phyloP scores from a whole-genome alignment of 2,113 vertebrate genomes.

The Hippopotamus amphibius region DNA sequence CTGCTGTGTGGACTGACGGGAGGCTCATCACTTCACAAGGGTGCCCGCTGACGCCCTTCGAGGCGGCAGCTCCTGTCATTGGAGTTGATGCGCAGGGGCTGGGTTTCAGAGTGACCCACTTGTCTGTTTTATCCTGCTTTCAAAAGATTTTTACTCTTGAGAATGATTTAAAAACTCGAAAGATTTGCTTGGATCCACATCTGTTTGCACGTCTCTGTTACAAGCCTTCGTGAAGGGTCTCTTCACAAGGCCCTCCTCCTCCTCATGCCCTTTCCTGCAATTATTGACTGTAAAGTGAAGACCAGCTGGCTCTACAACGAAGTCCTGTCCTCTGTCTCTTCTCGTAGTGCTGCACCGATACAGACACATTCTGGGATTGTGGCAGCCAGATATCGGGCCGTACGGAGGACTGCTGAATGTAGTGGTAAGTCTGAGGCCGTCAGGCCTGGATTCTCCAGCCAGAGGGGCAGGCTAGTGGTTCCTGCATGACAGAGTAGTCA shows the following conservation, averaged over 20 bases:
- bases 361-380: slow-evolving; percentile 96
- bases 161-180: background rate
- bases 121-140: background rate
- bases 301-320: background rate
- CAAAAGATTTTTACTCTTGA: background rate
- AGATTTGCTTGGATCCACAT: background rate
- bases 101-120: background rate
- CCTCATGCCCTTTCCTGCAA: background rate
- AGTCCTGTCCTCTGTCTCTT: slow-evolving; percentile 69
- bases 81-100: background rate
- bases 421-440: slow-evolving; percentile 90
- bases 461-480: fast-evolving
- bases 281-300: background rate
- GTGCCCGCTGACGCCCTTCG: background rate
- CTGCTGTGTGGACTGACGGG: background rate
- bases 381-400: slow-evolving; percentile 99
- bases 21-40: background rate
- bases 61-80: too few relatives aligned
- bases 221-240: background rate
- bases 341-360: slow-evolving; percentile 95
- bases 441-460: fast-evolving
- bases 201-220: background rate
- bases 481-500: fast-evolving
- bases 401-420: slow-evolving; percentile 99
- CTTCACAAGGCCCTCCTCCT: background rate